These are phyloP conservation scores for Gambusia affinis DNA, from an alignment of 2,113 vertebrate genomes.

Conservation along the genomic window DNA sequence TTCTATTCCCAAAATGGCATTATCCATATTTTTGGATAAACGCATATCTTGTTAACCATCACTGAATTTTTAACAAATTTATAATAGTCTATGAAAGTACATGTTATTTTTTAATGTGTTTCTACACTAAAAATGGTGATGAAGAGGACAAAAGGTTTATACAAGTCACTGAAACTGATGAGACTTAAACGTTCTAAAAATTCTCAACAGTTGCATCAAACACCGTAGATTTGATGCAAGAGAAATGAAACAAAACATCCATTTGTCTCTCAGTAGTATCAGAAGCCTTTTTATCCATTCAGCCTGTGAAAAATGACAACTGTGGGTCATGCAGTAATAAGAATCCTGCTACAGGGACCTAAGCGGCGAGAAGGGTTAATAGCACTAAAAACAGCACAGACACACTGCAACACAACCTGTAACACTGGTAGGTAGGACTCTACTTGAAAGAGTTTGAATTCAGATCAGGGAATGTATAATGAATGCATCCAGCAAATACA, in stretches of 20 bases:
- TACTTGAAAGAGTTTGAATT: background rate
- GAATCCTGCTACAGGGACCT: background rate
- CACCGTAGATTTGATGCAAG: background rate
- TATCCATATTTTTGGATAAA: background rate
- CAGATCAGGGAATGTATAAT: constrained; percentile 3
- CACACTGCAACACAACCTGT: background rate
- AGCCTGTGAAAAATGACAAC: background rate
- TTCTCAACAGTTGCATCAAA: background rate
- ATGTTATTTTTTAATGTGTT: background rate
- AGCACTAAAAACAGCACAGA: constrained; percentile 1
- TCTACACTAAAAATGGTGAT: background rate
- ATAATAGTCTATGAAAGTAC: background rate
- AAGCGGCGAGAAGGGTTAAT: constrained; percentile 8
- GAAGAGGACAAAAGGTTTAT: background rate
- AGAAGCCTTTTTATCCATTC: background rate
- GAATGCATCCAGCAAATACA: background rate
- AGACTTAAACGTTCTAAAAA: background rate
- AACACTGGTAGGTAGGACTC: background rate
- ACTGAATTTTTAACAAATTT: background rate
- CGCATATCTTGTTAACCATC: background rate
- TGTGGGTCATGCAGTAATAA: background rate
- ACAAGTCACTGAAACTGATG: background rate
- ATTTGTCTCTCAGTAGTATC: background rate
- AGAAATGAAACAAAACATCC: background rate
- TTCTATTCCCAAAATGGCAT: background rate